phyloP scores from a whole-genome alignment of 2,888 invertebrate genomes.

The Helicoverpa assulta region DNA sequence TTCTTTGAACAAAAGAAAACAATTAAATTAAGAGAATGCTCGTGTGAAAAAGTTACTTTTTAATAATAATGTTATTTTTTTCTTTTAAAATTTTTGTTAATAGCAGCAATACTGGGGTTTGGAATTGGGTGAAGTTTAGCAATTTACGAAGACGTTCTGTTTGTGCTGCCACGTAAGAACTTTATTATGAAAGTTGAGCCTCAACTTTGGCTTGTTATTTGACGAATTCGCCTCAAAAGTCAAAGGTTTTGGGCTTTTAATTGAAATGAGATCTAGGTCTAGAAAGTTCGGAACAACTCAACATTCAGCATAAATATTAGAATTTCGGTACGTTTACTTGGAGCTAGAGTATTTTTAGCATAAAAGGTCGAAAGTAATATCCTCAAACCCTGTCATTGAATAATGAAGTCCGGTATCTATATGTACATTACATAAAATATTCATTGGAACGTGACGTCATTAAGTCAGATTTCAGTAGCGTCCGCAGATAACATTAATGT shows the following conservation, averaged over 20 bases:
- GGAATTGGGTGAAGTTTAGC: slow-evolving; percentile 49
- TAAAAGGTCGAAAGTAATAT: slow-evolving; percentile 7
- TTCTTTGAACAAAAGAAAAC: slow-evolving; percentile 5
- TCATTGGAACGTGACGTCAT: slow-evolving; percentile 49
- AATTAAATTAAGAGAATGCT: slow-evolving; percentile 7
- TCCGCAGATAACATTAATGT: slow-evolving; percentile 56
- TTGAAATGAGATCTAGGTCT: slow-evolving; percentile 19
- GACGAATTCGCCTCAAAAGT: slow-evolving; percentile 18
- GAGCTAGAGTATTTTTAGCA: background rate
- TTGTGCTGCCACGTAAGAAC: slow-evolving; percentile 39
- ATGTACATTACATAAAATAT: slow-evolving; percentile 36
- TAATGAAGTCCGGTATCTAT: slow-evolving; percentile 19
- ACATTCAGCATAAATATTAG: background rate
- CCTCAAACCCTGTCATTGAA: background rate
- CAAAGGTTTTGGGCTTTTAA: slow-evolving; percentile 22
- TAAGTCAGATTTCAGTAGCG: slow-evolving; percentile 39
- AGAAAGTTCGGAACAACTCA: slow-evolving; percentile 7
- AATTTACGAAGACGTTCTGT: slow-evolving; percentile 47
- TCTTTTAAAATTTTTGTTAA: slow-evolving; percentile 24
- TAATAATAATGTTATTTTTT: slow-evolving; percentile 31
- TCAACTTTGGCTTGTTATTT: slow-evolving; percentile 29
- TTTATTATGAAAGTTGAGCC: slow-evolving; percentile 32
- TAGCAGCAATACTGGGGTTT: slow-evolving; percentile 13
- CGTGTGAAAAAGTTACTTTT: slow-evolving; percentile 34
- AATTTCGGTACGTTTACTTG: background rate